Percentiles rank a stretch among this genome's conserved stretches.
Evolutionary conservation across 2,888 invertebrate species (phyloP).

Genomic region (Pachydiplax longipennis): DNA sequence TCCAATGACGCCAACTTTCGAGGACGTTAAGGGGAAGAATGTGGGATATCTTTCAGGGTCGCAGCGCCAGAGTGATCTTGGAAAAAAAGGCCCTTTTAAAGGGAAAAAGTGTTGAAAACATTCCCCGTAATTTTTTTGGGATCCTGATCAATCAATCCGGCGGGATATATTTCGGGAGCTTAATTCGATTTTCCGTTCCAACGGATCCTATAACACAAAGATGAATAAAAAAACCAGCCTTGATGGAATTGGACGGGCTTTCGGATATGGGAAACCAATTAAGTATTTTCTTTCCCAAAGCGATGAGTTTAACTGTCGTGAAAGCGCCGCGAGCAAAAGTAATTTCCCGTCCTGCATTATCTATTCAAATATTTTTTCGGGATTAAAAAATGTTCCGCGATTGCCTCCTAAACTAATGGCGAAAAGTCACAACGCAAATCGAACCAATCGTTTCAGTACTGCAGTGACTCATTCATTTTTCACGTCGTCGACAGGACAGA

Average conservation of each 20-base stretch:
- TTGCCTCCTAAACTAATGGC: neutral
- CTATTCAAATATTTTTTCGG: neutral
- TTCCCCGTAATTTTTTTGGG: neutral
- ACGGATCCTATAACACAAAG: neutral
- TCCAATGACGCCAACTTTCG: neutral
- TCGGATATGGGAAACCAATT: neutral
- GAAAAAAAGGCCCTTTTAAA: neutral
- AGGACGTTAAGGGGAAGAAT: neutral
- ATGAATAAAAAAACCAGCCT: neutral
- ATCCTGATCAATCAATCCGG: neutral
- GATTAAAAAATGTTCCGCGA: neutral
- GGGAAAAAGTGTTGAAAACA: neutral
- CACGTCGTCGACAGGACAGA: too few species aligned
- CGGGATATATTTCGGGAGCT: neutral
- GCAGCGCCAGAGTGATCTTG: neutral
- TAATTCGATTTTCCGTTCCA: slow-evolving; percentile 9
- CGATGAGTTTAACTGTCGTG: neutral
- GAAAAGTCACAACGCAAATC: too few species aligned
- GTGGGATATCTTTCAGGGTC: neutral
- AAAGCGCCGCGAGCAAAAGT: neutral
- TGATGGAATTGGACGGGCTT: neutral
- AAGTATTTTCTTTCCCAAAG: neutral
- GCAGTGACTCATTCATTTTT: too few species aligned
- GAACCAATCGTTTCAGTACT: too few species aligned
- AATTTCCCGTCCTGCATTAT: neutral